Conservation (phyloP, 2,113 vertebrate species). For the Orientallactaga bullata region DNA sequence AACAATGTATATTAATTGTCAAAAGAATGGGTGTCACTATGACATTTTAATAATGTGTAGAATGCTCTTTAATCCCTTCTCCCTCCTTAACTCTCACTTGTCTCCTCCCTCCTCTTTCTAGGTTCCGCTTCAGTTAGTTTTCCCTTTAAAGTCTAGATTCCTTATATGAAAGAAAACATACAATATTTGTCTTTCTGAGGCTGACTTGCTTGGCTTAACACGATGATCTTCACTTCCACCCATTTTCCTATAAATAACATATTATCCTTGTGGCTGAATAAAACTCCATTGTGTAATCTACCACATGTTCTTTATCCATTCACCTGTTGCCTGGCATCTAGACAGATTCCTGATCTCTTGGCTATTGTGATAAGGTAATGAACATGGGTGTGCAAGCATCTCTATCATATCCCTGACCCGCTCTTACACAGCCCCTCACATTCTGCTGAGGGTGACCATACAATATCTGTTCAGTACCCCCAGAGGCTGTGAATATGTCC, state of each 20-base stretch:
- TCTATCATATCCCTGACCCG: neutral
- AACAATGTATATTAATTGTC: no score
- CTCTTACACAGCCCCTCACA: neutral
- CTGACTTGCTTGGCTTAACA: no score
- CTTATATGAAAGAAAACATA: no score
- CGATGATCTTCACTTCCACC: neutral
- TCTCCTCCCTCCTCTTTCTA: neutral
- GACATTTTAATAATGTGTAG: neutral
- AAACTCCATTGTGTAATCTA: neutral
- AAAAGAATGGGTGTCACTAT: no score
- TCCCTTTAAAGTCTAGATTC: neutral
- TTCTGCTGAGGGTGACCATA: neutral
- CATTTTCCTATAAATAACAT: neutral
- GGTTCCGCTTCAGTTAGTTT: neutral
- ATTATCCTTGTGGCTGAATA: neutral
- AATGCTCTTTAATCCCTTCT: neutral
- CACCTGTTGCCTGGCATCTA: neutral
- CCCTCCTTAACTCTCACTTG: neutral
- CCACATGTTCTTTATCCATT: neutral
- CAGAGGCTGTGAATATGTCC: constrained; percentile 79
- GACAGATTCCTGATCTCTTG: neutral
- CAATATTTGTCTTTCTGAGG: no score
- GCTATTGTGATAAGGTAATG: neutral
- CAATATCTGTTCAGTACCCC: constrained; percentile 64
- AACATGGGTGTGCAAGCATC: neutral